A percentile compares a stretch with the other conserved stretches of the same genome.
Evolutionary conservation across 23 tunicate species (phyloP).

Genomic region (Ascidia mentula): DNA sequence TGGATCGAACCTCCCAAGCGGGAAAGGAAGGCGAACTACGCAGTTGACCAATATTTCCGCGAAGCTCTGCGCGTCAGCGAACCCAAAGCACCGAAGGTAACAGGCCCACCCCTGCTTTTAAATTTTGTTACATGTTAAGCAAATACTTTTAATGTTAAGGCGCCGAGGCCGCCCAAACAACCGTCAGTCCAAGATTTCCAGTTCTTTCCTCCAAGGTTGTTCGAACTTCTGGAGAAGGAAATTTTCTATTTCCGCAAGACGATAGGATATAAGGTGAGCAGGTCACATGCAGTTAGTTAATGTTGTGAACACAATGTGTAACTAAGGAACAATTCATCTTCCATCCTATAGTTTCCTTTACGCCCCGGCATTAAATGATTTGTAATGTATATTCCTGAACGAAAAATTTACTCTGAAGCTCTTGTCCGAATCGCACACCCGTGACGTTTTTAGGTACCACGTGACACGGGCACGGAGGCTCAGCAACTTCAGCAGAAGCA

Average conservation of each 20-base stretch:
- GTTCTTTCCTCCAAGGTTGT: constrained; percentile 89
- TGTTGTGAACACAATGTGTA: too few relatives aligned
- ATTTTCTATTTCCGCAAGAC: constrained; percentile 78
- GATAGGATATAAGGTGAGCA: constrained; percentile 77
- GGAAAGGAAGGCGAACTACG: constrained; percentile 96
- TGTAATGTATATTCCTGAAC: too few relatives aligned
- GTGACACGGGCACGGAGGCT: constrained; percentile 63
- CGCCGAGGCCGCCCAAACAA: constrained; percentile 98
- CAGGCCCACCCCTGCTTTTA: neutral
- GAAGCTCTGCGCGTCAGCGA: constrained; percentile 93
- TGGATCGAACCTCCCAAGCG: constrained; percentile 99
- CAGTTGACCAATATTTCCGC: constrained; percentile 97
- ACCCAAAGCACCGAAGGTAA: constrained; percentile 94
- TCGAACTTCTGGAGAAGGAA: constrained; percentile 87
- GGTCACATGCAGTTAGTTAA: too few relatives aligned
- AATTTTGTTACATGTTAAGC: neutral
- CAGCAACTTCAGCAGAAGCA: constrained; percentile 60
- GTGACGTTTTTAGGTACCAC: constrained; percentile 32
- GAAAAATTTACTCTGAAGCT: too few relatives aligned
- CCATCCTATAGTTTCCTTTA: too few relatives aligned
- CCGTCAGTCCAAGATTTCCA: constrained; percentile 96
- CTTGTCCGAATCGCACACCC: too few relatives aligned
- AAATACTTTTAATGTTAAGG: constrained; percentile 16
- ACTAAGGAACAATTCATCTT: too few relatives aligned
- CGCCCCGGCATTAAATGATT: too few relatives aligned